A percentile compares a stretch with the other conserved stretches of the same genome.
These are phyloP conservation scores for Numida meleagris DNA, from an alignment of 2,113 vertebrate genomes.

Conservation along the genomic window DNA sequence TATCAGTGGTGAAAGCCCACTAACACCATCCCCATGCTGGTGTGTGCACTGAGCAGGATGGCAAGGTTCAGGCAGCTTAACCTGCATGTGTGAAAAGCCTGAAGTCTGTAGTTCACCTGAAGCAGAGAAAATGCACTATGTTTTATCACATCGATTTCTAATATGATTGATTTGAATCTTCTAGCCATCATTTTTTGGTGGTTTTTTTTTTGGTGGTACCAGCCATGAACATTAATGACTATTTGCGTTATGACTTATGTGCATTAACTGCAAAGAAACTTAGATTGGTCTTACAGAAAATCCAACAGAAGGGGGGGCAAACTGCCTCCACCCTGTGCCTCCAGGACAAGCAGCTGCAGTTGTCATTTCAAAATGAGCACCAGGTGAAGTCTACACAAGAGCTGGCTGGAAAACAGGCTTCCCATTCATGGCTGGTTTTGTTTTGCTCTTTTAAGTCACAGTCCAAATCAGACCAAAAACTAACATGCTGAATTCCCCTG, in stretches of 20 bases:
- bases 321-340: neutral
- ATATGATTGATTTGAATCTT: neutral
- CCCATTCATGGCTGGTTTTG: constrained; percentile 11
- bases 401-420: neutral
- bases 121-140: neutral
- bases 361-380: neutral
- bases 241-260: neutral
- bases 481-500: constrained; percentile 56
- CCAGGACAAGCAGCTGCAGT: neutral
- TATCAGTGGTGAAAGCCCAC: neutral
- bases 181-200: neutral
- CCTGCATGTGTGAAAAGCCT: neutral
- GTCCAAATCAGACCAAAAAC: constrained; percentile 41
- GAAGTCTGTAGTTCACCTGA: neutral
- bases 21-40: neutral
- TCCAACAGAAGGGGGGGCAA: neutral
- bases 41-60: neutral
- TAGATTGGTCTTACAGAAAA: neutral
- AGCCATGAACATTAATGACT: neutral
- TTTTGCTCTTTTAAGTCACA: constrained; percentile 48
- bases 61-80: neutral
- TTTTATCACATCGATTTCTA: neutral
- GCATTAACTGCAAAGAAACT: neutral
- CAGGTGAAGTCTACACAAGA: neutral
- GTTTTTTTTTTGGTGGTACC: neutral